Evolutionary conservation across 1,140 invertebrate genomes (phyloP), one percentile per base, ranked within the genome.

Genomic region (Cyphomyrmex costatus): DNA sequence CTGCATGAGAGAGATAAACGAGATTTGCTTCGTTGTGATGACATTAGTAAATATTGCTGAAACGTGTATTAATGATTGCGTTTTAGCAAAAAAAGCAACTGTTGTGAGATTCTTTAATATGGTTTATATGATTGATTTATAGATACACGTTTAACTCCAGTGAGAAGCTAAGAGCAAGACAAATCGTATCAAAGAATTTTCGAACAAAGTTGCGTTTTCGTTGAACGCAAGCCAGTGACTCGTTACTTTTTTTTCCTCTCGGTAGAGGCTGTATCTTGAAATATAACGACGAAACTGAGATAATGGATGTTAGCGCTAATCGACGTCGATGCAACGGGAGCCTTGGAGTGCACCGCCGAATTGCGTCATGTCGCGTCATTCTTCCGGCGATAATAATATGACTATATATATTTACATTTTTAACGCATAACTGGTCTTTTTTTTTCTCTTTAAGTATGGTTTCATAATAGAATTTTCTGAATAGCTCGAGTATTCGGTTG

Each of bases 291-390:
- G 36, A 73, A 73, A 49, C 46, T 73, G 79, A 24, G 53, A 83
- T 83, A 80, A 80, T 73, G 3, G 53, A 21, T 21, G 12, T 53
- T 19, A 42, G 66, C 66, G 51, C 51, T 49, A 49, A 49, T 60
- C 46, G 7, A 30, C 36, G 24, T 51, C 27, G 46, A 6, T 36
- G 58, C 36, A 42, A 46, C 42, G 66, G 21, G 61, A 83, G 51
- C 68, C 53, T 30, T 30, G 36, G n/a, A 58, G 66, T 21, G 68
- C 53, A 12, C 46, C 79, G 24, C 51, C 79, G 68, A 73, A 74
- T 83, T 83, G 53, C 79, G 53, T 83, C 79, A 82, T 30, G n/a
- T 82, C 53, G 79, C 79, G 79, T 82, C 79, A 82, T 30, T 83
- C 53, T 83, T 74, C 79, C 79, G 79, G 68, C 14, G 68, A 83